Conservation (phyloP, 2,113 vertebrate species). For the Brachyhypopomus gauderio region DNA sequence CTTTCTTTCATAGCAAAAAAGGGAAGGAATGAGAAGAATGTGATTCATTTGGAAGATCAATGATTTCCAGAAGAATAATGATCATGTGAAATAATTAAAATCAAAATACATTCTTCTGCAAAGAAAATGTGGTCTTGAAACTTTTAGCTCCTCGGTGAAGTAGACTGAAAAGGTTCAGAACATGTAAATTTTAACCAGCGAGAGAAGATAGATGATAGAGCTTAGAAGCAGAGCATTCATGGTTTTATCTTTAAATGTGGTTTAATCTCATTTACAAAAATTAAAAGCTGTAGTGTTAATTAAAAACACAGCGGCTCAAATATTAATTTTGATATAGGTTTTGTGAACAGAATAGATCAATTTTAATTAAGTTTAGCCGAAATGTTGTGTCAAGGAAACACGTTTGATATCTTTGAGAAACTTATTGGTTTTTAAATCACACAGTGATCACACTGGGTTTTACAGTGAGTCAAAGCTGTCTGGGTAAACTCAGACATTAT, state of each 20-base stretch:
- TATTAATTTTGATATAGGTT: not conserved
- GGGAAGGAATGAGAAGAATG: not conserved
- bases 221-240: conserved; percentile 31
- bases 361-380: too few relatives aligned
- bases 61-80: conserved; percentile 20
- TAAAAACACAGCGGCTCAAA: conserved; percentile 51
- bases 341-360: too few relatives aligned
- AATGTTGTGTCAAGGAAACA: too few relatives aligned
- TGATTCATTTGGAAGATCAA: conserved; percentile 24
- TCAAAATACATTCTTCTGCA: conserved; percentile 6
- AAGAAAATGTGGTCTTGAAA: conserved; percentile 26
- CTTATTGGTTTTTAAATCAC: too few relatives aligned
- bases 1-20: not conserved
- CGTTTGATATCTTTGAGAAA: too few relatives aligned
- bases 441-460: too few relatives aligned
- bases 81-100: conserved; percentile 28
- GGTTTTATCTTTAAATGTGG: conserved; percentile 28
- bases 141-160: conserved; percentile 32
- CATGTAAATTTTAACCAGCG: conserved; percentile 58
- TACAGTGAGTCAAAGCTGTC: too few relatives aligned
- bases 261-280: conserved; percentile 24
- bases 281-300: conserved; percentile 30
- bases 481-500: too few relatives aligned
- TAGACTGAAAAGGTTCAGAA: conserved; percentile 38
- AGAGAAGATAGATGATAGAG: conserved; percentile 17